Evolutionary conservation across 2,888 invertebrate species (phyloP).

Genomic region (Melieria crassipennis): DNA sequence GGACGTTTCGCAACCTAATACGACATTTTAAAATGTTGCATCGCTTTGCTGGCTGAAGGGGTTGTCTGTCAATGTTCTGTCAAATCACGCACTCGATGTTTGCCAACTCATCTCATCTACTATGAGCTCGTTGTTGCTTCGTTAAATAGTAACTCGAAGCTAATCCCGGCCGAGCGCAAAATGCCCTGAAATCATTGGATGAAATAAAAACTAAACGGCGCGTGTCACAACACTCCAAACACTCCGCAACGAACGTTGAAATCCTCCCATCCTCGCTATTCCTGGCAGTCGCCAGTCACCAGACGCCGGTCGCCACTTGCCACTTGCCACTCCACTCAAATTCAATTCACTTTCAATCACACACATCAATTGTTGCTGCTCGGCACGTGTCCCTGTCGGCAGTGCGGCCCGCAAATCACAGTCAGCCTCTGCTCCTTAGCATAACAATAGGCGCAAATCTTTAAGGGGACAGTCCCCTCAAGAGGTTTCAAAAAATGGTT

Average conservation of each 20-base stretch:
- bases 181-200: too few relatives aligned
- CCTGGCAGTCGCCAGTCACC: too few relatives aligned
- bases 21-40: too few relatives aligned
- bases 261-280: too few relatives aligned
- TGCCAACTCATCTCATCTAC: constrained; percentile 38
- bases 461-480: too few relatives aligned
- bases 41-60: too few relatives aligned
- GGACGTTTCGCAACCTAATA: too few relatives aligned
- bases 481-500: too few relatives aligned
- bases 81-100: not conserved
- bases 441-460: constrained; percentile 50
- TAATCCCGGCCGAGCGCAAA: constrained; percentile 41
- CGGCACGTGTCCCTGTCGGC: constrained; percentile 17
- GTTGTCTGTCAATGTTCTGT: too few relatives aligned
- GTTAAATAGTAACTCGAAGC: constrained; percentile 58
- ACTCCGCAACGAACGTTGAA: too few relatives aligned
- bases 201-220: constrained; percentile 31
- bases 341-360: constrained; percentile 58
- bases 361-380: constrained; percentile 41
- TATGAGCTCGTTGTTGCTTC: constrained; percentile 56
- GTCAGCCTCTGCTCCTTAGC: constrained; percentile 51
- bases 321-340: constrained; percentile 37
- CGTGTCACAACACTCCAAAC: constrained; percentile 19
- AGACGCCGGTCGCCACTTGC: not conserved
- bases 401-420: constrained; percentile 20